phyloP scores from a whole-genome alignment of 1,140 invertebrate genomes.

The Probaryconus sp. region DNA sequence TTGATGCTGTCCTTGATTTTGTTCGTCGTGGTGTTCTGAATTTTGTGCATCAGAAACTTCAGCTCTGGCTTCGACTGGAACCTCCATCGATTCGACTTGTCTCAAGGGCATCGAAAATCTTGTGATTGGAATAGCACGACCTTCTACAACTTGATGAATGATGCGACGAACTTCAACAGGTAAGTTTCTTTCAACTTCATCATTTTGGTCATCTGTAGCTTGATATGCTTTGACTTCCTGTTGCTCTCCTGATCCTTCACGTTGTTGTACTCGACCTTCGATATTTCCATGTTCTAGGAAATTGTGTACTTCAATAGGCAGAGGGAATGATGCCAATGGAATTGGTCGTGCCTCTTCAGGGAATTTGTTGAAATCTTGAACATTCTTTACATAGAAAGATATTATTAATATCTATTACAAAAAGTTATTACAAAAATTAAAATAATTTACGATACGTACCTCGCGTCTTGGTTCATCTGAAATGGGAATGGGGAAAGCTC shows the following conservation, averaged over 20 bases:
- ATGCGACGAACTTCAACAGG: slow-evolving; percentile 71
- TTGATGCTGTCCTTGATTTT: slow-evolving; percentile 61
- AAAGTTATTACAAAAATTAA: no score
- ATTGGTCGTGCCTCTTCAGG: slow-evolving; percentile 68
- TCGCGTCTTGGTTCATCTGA: slow-evolving; percentile 71
- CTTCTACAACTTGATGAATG: slow-evolving; percentile 73
- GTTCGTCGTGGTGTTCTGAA: slow-evolving; percentile 71
- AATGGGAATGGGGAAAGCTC: slow-evolving; percentile 64
- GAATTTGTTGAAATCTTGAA: slow-evolving; percentile 72
- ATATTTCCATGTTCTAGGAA: slow-evolving; percentile 73
- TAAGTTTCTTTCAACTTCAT: slow-evolving; percentile 70
- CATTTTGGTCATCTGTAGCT: slow-evolving; percentile 67
- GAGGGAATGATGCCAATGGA: slow-evolving; percentile 68
- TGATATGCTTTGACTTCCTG: slow-evolving; percentile 69
- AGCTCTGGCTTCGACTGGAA: slow-evolving; percentile 70
- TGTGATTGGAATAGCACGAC: slow-evolving; percentile 68
- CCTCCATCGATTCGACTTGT: slow-evolving; percentile 70
- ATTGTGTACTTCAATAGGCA: slow-evolving; percentile 72
- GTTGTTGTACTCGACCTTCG: slow-evolving; percentile 67
- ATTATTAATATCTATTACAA: slow-evolving; percentile 13
- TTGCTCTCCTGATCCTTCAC: slow-evolving; percentile 65
- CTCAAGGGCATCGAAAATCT: slow-evolving; percentile 66
- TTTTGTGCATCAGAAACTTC: slow-evolving; percentile 64
- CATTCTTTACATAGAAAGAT: slow-evolving; percentile 26
- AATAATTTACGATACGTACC: slow-evolving; percentile 48